phyloP scores from a whole-genome alignment of 2,113 vertebrate species.

The Myrmecobius fasciatus region DNA sequence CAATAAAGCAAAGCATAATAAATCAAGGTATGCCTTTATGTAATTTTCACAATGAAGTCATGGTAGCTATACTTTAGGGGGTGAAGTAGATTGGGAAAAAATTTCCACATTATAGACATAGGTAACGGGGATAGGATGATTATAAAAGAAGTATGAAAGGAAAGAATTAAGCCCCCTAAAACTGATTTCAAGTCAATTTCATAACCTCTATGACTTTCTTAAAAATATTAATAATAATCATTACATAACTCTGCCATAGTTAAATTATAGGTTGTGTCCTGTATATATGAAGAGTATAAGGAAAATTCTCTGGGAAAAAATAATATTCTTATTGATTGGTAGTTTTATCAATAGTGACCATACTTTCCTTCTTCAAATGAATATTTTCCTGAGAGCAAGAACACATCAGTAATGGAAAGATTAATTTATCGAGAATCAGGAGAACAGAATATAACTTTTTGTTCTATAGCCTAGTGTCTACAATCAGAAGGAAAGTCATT shows the following conservation, averaged over 20 bases:
- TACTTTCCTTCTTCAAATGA: not conserved
- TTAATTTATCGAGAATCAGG: not conserved
- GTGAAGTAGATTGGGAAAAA: not conserved
- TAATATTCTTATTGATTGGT: not conserved
- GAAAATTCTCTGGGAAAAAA: not conserved
- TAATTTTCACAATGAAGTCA: not conserved
- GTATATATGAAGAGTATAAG: not conserved
- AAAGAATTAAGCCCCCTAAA: too few species aligned
- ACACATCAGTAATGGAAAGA: not conserved
- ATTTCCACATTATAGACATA: not conserved
- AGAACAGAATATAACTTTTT: not conserved
- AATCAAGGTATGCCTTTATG: not conserved
- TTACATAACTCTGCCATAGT: too few species aligned
- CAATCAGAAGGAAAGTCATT: not conserved
- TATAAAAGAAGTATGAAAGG: not conserved
- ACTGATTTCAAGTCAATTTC: too few species aligned
- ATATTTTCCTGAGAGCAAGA: not conserved
- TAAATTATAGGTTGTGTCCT: too few species aligned
- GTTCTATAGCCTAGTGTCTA: not conserved
- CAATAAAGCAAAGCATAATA: not conserved
- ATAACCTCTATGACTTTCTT: too few species aligned
- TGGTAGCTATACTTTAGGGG: not conserved
- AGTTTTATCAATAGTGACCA: not conserved
- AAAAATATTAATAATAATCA: too few species aligned
- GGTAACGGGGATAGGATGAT: not conserved